Conservation (phyloP, 1,140 invertebrate species). For the Drosophila ananassae region DNA sequence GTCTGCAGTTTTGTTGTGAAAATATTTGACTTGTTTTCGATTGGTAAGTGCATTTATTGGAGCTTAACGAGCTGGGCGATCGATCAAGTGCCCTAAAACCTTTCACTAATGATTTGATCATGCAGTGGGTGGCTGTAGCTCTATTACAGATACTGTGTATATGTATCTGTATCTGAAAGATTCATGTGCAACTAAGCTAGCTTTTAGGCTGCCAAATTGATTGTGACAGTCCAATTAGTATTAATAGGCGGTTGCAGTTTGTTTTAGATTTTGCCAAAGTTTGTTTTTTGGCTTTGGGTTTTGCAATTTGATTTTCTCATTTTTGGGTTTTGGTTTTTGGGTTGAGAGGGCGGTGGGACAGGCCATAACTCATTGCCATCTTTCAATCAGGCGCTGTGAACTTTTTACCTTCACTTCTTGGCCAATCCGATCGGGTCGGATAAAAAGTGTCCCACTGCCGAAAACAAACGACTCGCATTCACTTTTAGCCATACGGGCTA, state of each 20-base stretch:
- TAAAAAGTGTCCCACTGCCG: constrained; percentile 79
- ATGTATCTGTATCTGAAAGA: constrained; percentile 4
- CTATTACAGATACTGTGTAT: neutral
- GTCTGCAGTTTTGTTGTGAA: constrained; percentile 57
- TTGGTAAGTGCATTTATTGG: constrained; percentile 76
- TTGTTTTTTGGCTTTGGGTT: constrained; percentile 8
- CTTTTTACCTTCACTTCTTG: constrained; percentile 43
- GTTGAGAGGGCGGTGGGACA: neutral
- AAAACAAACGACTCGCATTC: constrained; percentile 79
- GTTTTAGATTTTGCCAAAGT: constrained; percentile 16
- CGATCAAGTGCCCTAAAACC: constrained; percentile 82
- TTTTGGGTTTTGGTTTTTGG: constrained; percentile 16
- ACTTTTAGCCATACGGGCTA: constrained; percentile 68
- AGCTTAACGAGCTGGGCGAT: constrained; percentile 66
- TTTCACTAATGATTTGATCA: constrained; percentile 82
- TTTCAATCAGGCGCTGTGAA: constrained; percentile 32
- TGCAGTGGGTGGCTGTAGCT: constrained; percentile 45
- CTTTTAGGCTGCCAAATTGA: constrained; percentile 58
- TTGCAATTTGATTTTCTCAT: constrained; percentile 20
- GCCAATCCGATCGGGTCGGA: constrained; percentile 38
- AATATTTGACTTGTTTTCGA: constrained; percentile 73
- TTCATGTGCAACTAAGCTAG: constrained; percentile 23
- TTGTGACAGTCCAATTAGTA: constrained; percentile 71
- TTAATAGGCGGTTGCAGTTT: constrained; percentile 40
- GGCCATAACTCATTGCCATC: constrained; percentile 49